Base-by-base conservation (phyloP, 2,797 vertebrate species). In the Sphenodon punctatus region DNA sequence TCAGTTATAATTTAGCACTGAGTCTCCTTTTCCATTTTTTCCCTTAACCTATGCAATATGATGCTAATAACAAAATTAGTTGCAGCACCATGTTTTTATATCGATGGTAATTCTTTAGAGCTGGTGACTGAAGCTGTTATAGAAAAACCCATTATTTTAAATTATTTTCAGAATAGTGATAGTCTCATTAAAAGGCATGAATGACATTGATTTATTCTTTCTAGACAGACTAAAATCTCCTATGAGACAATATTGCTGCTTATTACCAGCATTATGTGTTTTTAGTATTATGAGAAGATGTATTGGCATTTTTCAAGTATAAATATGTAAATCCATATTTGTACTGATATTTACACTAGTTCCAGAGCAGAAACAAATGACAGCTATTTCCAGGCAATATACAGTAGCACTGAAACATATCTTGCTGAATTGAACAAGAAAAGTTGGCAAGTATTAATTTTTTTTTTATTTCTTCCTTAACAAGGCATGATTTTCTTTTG, bases 371-470 rank as follows among this genome's bases (percentile, higher is more conserved):
- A 88, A 91, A 83, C 82, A 85, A 91, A 78, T 93, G 91, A 92
- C 88, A 90, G 89, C 89, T 94, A 91, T 92, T 94, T 92, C 84
- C 85, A 94, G 89, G 92, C 90, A 88, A 72, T 84, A n/a, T n/a
- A n/a, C n/a, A n/a, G 30, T 92, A 92, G 67, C 92, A 90, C 86
- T 94, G 95, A 96, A 95, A 95, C 94, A 85, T 90, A 94, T 91
- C 94, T 93, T 90, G 91, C 91, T 92, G 96, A 95, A 90, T 93
- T 92, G 93, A 95, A 93, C 94, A 92, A 91, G 92, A 95, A 94
- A 95, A 95, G 93, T 95, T 94, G 97, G 97, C 97, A 97, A 98
- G 97, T 98, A 97, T 97, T 90, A 55, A 88, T 92, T 90, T 90
- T 74, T 80, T 58, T 88, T 89, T 85, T 86, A 86, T 90, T 75